A percentile compares a stretch with the other conserved stretches of the same genome.
phyloP scores from a whole-genome alignment of 2,113 vertebrate genomes.

The Sialia sialis region DNA sequence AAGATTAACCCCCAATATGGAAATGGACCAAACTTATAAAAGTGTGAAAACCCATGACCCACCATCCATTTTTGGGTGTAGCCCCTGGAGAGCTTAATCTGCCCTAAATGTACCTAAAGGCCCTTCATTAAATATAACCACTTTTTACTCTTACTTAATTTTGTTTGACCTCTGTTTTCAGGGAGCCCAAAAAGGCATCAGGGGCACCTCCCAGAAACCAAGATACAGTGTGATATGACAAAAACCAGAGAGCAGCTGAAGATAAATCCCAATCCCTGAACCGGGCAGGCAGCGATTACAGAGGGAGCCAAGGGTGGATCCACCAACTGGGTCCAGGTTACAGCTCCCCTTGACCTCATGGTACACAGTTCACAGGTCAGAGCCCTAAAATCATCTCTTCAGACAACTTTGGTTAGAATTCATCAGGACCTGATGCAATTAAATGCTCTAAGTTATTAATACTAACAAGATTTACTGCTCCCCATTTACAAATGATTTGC shows the following conservation, averaged over 20 bases:
- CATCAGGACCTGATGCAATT: background rate
- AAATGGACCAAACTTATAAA: background rate
- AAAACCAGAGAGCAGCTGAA: background rate
- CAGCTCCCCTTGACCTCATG: background rate
- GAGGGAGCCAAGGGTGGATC: background rate
- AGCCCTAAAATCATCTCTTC: background rate
- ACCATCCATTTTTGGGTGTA: background rate
- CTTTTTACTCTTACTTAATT: background rate
- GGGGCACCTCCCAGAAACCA: background rate
- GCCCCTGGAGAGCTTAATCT: background rate
- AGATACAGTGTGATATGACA: background rate
- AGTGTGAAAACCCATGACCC: accelerated
- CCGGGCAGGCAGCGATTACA: background rate
- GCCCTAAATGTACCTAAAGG: too few relatives aligned
- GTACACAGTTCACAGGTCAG: background rate
- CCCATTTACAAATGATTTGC: slow-evolving; percentile 41
- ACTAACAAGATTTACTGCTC: slow-evolving; percentile 50
- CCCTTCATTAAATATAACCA: accelerated
- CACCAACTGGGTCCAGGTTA: background rate
- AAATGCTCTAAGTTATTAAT: slow-evolving; percentile 36
- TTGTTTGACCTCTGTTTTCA: background rate
- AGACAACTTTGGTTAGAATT: background rate
- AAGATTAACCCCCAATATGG: background rate
- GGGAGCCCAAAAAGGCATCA: background rate
- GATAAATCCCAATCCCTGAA: background rate